phyloP scores from a whole-genome alignment of 1,140 invertebrate species.

The Pogonognathellus flavescens region DNA sequence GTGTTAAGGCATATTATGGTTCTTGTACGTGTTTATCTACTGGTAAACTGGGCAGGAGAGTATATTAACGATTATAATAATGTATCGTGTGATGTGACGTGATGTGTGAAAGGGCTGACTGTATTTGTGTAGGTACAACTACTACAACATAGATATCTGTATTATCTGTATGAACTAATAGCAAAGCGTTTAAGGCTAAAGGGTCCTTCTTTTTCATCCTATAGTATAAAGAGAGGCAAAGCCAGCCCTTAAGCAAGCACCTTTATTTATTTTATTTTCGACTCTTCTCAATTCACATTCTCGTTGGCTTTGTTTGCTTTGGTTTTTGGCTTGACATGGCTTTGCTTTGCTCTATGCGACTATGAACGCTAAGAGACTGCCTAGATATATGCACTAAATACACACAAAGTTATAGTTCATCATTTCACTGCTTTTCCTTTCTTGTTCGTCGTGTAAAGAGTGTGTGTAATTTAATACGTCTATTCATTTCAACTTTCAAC shows the following conservation, averaged over 20 bases:
- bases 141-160: not conserved
- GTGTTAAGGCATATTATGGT: not conserved
- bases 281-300: conserved; percentile 1
- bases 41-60: too few species aligned
- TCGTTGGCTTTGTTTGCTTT: not conserved
- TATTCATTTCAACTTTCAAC: conserved; percentile 51
- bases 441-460: conserved; percentile 1
- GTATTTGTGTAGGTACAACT: too few species aligned
- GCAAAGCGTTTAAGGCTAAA: not conserved
- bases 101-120: too few species aligned
- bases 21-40: not conserved
- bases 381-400: not conserved
- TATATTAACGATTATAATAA: too few species aligned
- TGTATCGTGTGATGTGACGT: too few species aligned
- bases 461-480: conserved; percentile 42
- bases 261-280: conserved; percentile 48
- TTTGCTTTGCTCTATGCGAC: not conserved
- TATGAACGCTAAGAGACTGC: not conserved
- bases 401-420: not conserved
- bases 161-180: not conserved
- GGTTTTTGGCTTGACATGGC: conserved; percentile 7
- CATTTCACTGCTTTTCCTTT: conserved; percentile 13
- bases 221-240: not conserved
- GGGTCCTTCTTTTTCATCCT: not conserved
- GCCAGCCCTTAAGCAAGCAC: conserved; percentile 9